These are phyloP conservation scores for Himalopsyche kuldschensis DNA, from an alignment of 2,888 invertebrate species.

Conservation along the genomic window DNA sequence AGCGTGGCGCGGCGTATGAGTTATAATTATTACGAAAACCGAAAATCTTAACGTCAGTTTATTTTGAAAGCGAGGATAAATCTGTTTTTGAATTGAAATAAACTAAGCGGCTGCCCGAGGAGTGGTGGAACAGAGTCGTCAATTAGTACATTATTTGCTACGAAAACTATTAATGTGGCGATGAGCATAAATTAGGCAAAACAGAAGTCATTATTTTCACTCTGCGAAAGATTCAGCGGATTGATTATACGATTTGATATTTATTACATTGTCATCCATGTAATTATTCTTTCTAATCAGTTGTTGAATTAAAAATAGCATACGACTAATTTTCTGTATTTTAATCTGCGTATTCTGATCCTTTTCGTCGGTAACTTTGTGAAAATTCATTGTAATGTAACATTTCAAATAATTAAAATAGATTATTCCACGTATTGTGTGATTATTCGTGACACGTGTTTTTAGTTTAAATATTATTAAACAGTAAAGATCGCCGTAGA, in stretches of 20 bases:
- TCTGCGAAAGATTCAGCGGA: background rate
- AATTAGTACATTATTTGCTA: background rate
- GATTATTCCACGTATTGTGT: too few relatives aligned
- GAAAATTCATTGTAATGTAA: too few relatives aligned
- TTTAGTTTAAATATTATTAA: too few relatives aligned
- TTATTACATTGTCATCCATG: background rate
- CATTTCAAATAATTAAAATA: too few relatives aligned
- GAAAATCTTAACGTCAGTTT: background rate
- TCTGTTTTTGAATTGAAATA: background rate
- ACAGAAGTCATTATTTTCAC: background rate
- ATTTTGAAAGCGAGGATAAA: background rate
- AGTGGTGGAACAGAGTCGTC: background rate
- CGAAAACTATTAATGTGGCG: background rate
- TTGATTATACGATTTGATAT: background rate
- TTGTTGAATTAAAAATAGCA: too few relatives aligned
- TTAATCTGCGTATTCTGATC: too few relatives aligned
- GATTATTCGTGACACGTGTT: too few relatives aligned
- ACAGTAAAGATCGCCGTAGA: too few relatives aligned
- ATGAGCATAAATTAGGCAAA: background rate
- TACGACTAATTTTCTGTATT: too few relatives aligned
- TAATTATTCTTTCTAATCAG: too few relatives aligned
- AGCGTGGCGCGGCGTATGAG: background rate
- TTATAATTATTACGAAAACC: background rate
- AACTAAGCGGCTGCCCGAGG: background rate
- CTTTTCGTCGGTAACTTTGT: too few relatives aligned